Evolutionary conservation across 2,113 vertebrate genomes (phyloP).

Genomic region (Tragelaphus scriptus): DNA sequence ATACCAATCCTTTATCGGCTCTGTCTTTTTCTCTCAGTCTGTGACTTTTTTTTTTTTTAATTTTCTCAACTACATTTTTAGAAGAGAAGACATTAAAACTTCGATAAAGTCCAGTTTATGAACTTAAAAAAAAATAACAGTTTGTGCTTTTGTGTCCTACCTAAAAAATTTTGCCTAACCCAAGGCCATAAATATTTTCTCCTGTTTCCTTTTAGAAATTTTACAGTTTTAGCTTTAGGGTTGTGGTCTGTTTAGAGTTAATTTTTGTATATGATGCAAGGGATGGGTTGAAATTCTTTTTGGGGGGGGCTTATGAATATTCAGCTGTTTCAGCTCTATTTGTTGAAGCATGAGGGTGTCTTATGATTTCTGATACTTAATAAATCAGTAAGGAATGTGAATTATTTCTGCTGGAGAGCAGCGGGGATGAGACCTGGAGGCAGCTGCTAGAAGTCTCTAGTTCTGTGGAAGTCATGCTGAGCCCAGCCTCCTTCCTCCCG

Average conservation of each 20-base stretch:
- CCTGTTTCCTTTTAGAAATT: not conserved
- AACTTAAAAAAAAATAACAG: not conserved
- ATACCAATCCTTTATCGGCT: not conserved
- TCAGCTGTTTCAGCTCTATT: not conserved
- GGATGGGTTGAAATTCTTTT: not conserved
- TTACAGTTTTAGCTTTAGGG: not conserved
- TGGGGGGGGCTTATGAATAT: not conserved
- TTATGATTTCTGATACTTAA: not conserved
- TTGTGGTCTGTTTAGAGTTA: not conserved
- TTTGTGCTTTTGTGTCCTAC: not conserved
- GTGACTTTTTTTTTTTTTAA: not conserved
- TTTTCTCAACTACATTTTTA: not conserved
- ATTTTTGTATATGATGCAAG: not conserved
- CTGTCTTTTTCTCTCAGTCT: not conserved
- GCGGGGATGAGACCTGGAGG: not conserved
- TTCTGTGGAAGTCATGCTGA: not conserved
- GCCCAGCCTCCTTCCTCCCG: fast-evolving
- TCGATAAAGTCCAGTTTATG: not conserved
- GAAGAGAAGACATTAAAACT: not conserved
- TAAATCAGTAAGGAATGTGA: not conserved
- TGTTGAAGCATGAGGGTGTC: not conserved
- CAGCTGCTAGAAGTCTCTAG: not conserved
- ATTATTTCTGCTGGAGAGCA: not conserved
- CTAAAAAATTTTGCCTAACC: not conserved
- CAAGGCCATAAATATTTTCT: not conserved